Evolutionary conservation across 2,797 vertebrate species (phyloP).

Genomic region (Hypotaenidia okinawae): DNA sequence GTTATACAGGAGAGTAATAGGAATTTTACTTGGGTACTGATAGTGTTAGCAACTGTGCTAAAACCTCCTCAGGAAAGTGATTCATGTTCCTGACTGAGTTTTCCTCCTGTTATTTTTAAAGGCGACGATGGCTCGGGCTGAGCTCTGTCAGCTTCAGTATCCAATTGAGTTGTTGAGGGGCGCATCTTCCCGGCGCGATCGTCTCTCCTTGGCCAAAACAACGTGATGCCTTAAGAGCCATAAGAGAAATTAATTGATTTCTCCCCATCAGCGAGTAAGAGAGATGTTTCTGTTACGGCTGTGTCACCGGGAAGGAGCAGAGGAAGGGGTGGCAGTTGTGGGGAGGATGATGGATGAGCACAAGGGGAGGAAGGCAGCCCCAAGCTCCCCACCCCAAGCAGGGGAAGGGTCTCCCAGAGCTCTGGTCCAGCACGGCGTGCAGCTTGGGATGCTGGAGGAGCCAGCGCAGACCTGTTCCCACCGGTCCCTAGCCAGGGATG

Average conservation of each 20-base stretch:
- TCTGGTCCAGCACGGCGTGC: fast-evolving
- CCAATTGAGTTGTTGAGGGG: slow-evolving; percentile 40
- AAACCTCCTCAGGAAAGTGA: slow-evolving; percentile 63
- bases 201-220: slow-evolving; percentile 72
- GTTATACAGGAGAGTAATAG: slow-evolving; percentile 66
- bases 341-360: neutral
- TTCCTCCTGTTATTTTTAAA: slow-evolving; percentile 3
- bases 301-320: neutral
- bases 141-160: slow-evolving; percentile 67
- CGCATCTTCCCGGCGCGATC: slow-evolving; percentile 38
- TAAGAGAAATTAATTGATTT: slow-evolving; percentile 82
- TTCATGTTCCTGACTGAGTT: slow-evolving; percentile 6
- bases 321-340: fast-evolving
- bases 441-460: neutral
- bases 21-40: slow-evolving; percentile 57
- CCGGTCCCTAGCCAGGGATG: neutral
- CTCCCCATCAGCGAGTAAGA: slow-evolving; percentile 67
- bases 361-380: neutral
- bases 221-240: slow-evolving; percentile 69
- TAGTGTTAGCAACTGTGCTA: slow-evolving; percentile 55
- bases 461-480: slow-evolving; percentile 32
- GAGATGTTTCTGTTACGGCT: slow-evolving; percentile 44
- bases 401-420: neutral
- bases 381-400: fast-evolving
- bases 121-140: neutral